A percentile compares a stretch with the other conserved stretches of the same genome.
These are phyloP conservation scores for Fregetta grallaria DNA, from an alignment of 2,113 vertebrate genomes.

Conservation along the genomic window DNA sequence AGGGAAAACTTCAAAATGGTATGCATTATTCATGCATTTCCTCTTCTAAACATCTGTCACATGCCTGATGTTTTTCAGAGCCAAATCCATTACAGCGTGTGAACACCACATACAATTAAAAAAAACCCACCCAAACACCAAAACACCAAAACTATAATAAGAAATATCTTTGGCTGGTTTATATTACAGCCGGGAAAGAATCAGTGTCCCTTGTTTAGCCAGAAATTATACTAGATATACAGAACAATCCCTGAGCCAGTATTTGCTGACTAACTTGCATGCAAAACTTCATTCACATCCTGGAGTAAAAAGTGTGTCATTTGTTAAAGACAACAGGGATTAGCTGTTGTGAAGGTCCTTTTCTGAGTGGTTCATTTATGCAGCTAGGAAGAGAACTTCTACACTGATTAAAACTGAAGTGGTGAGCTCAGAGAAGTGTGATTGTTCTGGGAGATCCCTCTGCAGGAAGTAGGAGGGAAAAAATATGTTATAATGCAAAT, in stretches of 20 bases:
- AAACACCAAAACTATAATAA: background rate
- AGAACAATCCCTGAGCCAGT: background rate
- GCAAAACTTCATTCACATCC: background rate
- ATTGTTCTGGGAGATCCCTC: constrained; percentile 9
- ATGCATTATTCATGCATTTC: background rate
- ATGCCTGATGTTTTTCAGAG: background rate
- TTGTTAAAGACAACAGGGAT: background rate
- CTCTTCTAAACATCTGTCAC: background rate
- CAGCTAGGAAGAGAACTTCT: background rate
- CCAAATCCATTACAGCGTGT: background rate
- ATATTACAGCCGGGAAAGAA: background rate
- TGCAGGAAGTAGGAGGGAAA: background rate
- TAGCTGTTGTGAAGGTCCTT: background rate
- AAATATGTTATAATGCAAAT: constrained; percentile 49
- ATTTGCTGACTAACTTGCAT: background rate
- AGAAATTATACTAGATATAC: background rate
- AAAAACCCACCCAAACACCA: too few species aligned
- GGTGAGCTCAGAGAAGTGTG: background rate
- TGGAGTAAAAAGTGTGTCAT: background rate
- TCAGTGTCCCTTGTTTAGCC: background rate
- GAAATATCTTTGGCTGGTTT: background rate
- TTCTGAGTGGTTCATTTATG: background rate
- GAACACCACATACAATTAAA: background rate
- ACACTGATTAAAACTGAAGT: background rate
- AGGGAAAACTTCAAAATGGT: background rate